Evolutionary conservation across 1,140 invertebrate genomes (phyloP), one percentile per base, ranked within the genome.

Genomic region (Anastatus disparis): DNA sequence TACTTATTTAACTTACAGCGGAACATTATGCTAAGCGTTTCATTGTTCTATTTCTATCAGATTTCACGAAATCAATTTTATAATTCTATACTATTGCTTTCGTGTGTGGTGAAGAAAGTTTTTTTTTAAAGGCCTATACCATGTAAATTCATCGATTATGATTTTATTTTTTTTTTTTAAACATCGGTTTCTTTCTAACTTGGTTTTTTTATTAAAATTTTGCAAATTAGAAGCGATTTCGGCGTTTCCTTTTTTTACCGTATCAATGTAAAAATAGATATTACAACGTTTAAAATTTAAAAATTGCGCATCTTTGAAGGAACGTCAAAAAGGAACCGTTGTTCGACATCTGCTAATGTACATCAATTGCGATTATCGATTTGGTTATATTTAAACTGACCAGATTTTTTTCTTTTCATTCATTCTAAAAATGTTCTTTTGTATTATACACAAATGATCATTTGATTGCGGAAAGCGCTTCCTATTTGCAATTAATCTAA

Each of bases 281-380:
- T 12, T 72, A 65, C 72, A 71, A n/a, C 9, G 17, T 8, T 67
- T 71, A 40, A 17, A 10, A 59, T 50, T 69, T 42, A 53, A 31
- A 48, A 10, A 17, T n/a, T 26, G 22, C 46, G 3, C 71, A 59
- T 58, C 44, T 15, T 31, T 53, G 13, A 65, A 79, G 73, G 64
- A 77, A 78, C 53, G 53, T 74, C 66, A 78, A 72, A 35, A 74
- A 77, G 73, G 56, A 75, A 78, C 42, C 50, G n/a, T 77, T 64
- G 0, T 42, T 58, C 20, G 35, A 24, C 55, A 12, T n/a, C n/a
- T 22, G 46, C n/a, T 24, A 44, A 3, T n/a, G n/a, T n/a, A n/a
- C n/a, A n/a, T n/a, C n/a, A n/a, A n/a, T 44, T 38, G 12, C 40
- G 50, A 24, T 7, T 26, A 27, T 29, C 26, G 15, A 53, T 53